Evolutionary conservation across 2,888 invertebrate species (phyloP).

Genomic region (Cheilosia vulpina): DNA sequence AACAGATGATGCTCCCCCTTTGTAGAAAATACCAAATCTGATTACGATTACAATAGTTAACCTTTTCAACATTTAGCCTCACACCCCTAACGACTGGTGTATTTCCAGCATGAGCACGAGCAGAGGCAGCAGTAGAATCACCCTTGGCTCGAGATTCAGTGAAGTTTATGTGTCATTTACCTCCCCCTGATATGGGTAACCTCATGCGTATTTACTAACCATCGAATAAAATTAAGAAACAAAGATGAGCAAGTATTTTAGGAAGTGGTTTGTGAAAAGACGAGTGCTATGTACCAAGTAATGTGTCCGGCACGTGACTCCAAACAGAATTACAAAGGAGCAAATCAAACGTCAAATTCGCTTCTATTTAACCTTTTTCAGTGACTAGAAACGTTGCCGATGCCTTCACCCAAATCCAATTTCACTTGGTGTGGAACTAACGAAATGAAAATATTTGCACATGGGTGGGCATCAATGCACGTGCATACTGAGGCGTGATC

Average conservation of each 20-base stretch:
- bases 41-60: slow-evolving; percentile 74
- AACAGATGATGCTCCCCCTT: slow-evolving; percentile 52
- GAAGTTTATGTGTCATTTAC: slow-evolving; percentile 69
- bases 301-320: slow-evolving; percentile 72
- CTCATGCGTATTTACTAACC: slow-evolving; percentile 74
- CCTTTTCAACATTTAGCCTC: slow-evolving; percentile 66
- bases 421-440: slow-evolving; percentile 75
- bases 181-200: slow-evolving; percentile 63
- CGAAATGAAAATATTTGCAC: slow-evolving; percentile 79
- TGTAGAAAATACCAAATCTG: slow-evolving; percentile 63
- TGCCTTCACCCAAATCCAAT: slow-evolving; percentile 57
- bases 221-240: slow-evolving; percentile 74
- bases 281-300: slow-evolving; percentile 69
- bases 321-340: slow-evolving; percentile 70
- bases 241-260: slow-evolving; percentile 72
- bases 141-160: slow-evolving; percentile 27
- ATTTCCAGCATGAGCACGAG: slow-evolving; percentile 16
- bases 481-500: slow-evolving; percentile 72
- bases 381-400: slow-evolving; percentile 27
- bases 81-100: slow-evolving; percentile 59
- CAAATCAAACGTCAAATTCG: slow-evolving; percentile 79
- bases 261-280: slow-evolving; percentile 64
- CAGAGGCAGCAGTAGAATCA: not conserved
- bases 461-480: slow-evolving; percentile 76
- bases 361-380: slow-evolving; percentile 78